Percentiles rank a stretch among this genome's conserved stretches.
Evolutionary conservation across 2,797 vertebrate genomes (phyloP).

Genomic region (Acipenser transmontanus): DNA sequence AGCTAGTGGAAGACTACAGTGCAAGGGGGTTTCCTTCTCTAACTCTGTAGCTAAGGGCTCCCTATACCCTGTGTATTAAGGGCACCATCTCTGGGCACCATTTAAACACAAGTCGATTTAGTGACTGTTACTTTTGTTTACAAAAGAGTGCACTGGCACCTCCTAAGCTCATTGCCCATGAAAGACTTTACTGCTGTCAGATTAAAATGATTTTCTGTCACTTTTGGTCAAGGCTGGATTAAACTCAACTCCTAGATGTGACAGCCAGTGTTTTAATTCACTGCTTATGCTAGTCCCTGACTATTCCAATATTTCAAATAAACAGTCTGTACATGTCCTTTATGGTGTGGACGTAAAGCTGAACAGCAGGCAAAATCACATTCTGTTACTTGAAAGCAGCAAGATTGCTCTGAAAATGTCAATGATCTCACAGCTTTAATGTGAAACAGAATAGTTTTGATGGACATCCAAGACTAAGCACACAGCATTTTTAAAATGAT

Average conservation of each 20-base stretch:
- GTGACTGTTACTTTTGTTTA: slow-evolving; percentile 23
- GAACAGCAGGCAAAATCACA: background rate
- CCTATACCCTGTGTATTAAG: no score
- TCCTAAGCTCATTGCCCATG: slow-evolving; percentile 20
- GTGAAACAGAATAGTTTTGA: background rate
- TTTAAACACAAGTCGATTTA: background rate
- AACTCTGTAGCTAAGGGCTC: no score
- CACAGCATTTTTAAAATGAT: no score
- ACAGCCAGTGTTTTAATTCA: background rate
- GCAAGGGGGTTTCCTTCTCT: no score
- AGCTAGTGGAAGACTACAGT: no score
- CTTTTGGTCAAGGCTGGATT: slow-evolving; percentile 26
- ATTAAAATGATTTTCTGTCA: slow-evolving; percentile 32
- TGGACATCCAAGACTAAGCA: no score
- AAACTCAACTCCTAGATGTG: background rate
- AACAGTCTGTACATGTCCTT: background rate
- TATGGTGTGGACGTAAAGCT: background rate
- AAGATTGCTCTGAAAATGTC: background rate
- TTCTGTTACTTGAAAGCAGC: background rate
- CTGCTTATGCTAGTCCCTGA: background rate
- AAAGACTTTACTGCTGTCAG: slow-evolving; percentile 21
- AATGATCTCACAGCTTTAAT: background rate
- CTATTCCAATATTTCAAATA: background rate
- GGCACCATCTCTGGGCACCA: no score
- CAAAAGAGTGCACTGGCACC: slow-evolving; percentile 13